A percentile compares a stretch with the other conserved stretches of the same genome.
Conservation (phyloP, 2,797 vertebrate species). For the Tragopan temminckii region DNA sequence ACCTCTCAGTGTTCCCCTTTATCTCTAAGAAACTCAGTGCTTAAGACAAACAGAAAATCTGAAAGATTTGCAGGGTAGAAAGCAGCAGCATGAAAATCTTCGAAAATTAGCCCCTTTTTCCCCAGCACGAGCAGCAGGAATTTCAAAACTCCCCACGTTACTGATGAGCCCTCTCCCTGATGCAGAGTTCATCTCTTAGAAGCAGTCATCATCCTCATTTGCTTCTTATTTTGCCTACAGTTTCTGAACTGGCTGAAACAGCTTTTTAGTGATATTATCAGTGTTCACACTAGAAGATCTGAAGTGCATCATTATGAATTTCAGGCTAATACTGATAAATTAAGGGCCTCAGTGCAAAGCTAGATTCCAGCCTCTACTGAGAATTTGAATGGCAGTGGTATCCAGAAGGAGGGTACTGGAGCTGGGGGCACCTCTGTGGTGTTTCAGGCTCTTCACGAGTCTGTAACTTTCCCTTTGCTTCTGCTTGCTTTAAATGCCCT, state of each 20-base stretch:
- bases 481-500: fast-evolving
- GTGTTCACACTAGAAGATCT: background rate
- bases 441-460: background rate
- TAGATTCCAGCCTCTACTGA: fast-evolving
- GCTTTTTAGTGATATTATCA: background rate
- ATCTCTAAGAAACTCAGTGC: background rate
- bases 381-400: background rate
- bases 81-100: background rate
- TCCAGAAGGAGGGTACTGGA: background rate
- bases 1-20: background rate
- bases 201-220: background rate
- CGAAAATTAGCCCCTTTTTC: background rate
- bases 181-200: background rate
- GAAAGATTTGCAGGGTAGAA: background rate
- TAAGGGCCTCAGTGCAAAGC: background rate
- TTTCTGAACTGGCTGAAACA: background rate
- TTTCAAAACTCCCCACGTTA: background rate
- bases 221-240: background rate
- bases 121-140: background rate
- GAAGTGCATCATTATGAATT: fast-evolving
- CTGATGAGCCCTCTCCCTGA: background rate
- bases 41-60: background rate
- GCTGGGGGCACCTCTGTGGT: background rate
- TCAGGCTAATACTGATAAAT: background rate
- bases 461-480: background rate